Percentiles rank a stretch among this genome's conserved stretches.
phyloP scores from a whole-genome alignment of 1,140 invertebrate species.

The Gonatopus flavifemur region DNA sequence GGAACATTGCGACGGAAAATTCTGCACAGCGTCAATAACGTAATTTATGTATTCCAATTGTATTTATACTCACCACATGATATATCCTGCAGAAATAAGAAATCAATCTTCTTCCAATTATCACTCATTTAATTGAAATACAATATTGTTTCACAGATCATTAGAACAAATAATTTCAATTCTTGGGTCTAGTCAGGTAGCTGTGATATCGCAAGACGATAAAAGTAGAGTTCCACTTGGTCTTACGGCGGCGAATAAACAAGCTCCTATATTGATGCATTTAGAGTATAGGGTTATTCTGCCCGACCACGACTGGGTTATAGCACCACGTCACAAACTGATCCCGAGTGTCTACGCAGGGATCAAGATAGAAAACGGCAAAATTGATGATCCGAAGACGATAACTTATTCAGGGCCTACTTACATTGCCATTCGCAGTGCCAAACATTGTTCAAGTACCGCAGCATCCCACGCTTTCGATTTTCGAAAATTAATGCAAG shows the following conservation, averaged over 20 bases:
- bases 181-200: slow-evolving; percentile 26
- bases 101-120: slow-evolving; percentile 1
- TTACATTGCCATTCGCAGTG: slow-evolving; percentile 46
- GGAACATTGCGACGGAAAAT: neutral
- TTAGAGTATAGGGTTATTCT: slow-evolving; percentile 44
- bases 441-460: slow-evolving; percentile 39
- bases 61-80: too few relatives aligned
- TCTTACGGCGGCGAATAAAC: slow-evolving; percentile 22
- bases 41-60: neutral
- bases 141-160: neutral
- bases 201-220: too few relatives aligned
- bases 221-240: slow-evolving; percentile 32
- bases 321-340: slow-evolving; percentile 40
- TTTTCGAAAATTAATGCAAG: slow-evolving; percentile 32
- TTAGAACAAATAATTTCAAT: slow-evolving; percentile 25
- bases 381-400: slow-evolving; percentile 30
- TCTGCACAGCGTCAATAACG: slow-evolving; percentile 4
- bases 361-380: slow-evolving; percentile 29
- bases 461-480: slow-evolving; percentile 44
- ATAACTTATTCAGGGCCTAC: slow-evolving; percentile 46
- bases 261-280: slow-evolving; percentile 43
- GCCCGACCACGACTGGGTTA: slow-evolving; percentile 47
- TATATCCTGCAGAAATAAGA: too few relatives aligned
- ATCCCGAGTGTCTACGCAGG: slow-evolving; percentile 41
- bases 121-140: neutral